A percentile compares a stretch with the other conserved stretches of the same genome.
phyloP scores from a whole-genome alignment of 2,888 invertebrate species.

The Coronaproctus castanopsis region DNA sequence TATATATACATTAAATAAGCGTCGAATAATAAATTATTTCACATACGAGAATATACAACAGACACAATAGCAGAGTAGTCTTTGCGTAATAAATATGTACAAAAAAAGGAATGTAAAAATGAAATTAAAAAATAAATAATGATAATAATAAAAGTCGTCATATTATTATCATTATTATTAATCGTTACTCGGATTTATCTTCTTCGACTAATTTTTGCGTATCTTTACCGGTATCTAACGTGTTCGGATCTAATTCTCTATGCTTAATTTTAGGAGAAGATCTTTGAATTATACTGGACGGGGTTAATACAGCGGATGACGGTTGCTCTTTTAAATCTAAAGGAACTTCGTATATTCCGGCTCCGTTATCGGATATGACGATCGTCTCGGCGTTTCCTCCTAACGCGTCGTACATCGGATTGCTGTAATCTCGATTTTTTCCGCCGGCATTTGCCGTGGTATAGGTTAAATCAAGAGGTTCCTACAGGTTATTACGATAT shows the following conservation, averaged over 20 bases:
- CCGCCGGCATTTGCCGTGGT: constrained; percentile 52
- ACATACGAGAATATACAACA: too few species aligned
- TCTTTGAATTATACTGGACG: constrained; percentile 58
- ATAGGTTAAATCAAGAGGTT: constrained; percentile 56
- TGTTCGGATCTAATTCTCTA: constrained; percentile 59
- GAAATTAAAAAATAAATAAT: too few species aligned
- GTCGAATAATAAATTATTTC: too few species aligned
- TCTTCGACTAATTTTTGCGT: constrained; percentile 77
- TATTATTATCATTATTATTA: too few species aligned
- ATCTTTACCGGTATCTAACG: constrained; percentile 71
- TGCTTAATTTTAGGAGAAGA: constrained; percentile 52
- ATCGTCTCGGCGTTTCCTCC: constrained; percentile 24
- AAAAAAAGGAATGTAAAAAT: too few species aligned
- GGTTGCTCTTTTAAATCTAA: constrained; percentile 35
- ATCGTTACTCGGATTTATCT: constrained; percentile 42
- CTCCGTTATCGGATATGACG: constrained; percentile 19
- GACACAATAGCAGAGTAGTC: too few species aligned
- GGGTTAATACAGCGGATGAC: constrained; percentile 46
- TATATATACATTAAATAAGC: too few species aligned
- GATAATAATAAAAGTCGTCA: too few species aligned
- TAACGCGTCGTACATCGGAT: constrained; percentile 88
- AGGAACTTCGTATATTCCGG: constrained; percentile 61
- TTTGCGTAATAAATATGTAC: too few species aligned
- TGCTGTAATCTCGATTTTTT: constrained; percentile 81
- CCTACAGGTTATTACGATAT: too few species aligned